Evolutionary conservation across 2,888 invertebrate genomes (phyloP), one percentile per base, ranked within the genome.

Genomic region (Nomada fabriciana): DNA sequence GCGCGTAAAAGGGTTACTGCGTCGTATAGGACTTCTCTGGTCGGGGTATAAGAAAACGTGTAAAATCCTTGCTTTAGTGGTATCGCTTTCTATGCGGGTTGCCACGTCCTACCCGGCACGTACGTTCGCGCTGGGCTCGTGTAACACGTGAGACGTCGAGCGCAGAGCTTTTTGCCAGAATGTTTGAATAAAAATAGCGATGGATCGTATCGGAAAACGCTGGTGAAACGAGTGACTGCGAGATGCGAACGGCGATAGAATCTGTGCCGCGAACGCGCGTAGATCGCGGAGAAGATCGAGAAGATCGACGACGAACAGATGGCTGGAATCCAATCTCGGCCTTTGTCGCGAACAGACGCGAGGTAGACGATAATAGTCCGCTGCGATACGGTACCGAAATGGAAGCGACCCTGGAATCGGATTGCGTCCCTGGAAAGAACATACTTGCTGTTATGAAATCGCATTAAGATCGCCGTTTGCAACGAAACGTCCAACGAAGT

Each of bases 1-100:
- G 70, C 64, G 68, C 59, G 70, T 75, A 80, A 82, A 80, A 67
- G 60, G 69, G 59, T 82, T 80, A 75, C 70, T 71, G 57, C 80
- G 60, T 57, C 67, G 80, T 52, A 42, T 18, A 53, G 36, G 29
- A 52, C 63, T 69, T 20, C 59, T 13, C n/a, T 43, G 9, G 13
- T 50, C 10, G 15, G 50, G n/a, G 20, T 60, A 25, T 29, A 50
- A 43, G 52, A 70, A 64, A 55, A 57, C 60, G 61, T 59, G 67
- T 59, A 63, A 75, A 80, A 75, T 60, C 73, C 72, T 53, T 29
- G 68, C 72, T 47, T 18, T 47, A n/a, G 3, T 50, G 29, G 13
- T 1, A 15, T 10, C n/a, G 13, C 50, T 9, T 13, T 71, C 70
- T 67, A 67, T 13, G 52, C 79, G 60, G 36, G 52, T 42, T 68